Percentiles rank a stretch among this genome's conserved stretches.
These are phyloP conservation scores for Baronia brevicornis DNA, from an alignment of 2,888 invertebrate genomes.

Conservation along the genomic window DNA sequence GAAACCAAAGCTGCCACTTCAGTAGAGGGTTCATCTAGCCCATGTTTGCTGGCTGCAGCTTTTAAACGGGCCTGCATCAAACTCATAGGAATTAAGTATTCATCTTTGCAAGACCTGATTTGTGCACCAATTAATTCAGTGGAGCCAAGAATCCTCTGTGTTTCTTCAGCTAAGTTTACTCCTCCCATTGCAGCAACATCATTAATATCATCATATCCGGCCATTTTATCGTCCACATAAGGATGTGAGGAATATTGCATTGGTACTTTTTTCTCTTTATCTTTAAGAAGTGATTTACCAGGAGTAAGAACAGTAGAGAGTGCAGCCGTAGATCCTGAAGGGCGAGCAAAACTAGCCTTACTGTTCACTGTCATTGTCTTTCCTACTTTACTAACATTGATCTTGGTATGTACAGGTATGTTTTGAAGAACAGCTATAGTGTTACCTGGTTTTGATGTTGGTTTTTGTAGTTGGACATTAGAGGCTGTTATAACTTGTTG, in stretches of 20 bases:
- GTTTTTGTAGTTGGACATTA: conserved; percentile 46
- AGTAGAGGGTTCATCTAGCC: conserved; percentile 87
- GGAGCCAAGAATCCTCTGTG: conserved; percentile 93
- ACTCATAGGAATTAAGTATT: conserved; percentile 86
- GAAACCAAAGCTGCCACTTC: conserved; percentile 94
- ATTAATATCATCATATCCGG: conserved; percentile 96
- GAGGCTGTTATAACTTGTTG: conserved; percentile 36
- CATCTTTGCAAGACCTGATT: conserved; percentile 93
- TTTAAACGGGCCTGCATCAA: conserved; percentile 86
- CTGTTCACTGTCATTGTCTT: conserved; percentile 69
- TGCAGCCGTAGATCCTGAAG: conserved; percentile 37
- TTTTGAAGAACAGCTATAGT: conserved; percentile 62
- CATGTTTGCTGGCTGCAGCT: conserved; percentile 82
- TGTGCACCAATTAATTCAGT: conserved; percentile 93
- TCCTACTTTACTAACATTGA: conserved; percentile 51
- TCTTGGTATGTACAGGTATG: conserved; percentile 57
- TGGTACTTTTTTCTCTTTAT: conserved; percentile 82
- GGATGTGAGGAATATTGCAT: conserved; percentile 43
- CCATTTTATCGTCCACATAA: conserved; percentile 70
- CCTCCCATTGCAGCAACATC: conserved; percentile 99
- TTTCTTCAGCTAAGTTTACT: conserved; percentile 97
- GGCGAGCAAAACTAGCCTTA: conserved; percentile 47
- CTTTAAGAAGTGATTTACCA: conserved; percentile 80
- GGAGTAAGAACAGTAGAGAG: conserved; percentile 56
- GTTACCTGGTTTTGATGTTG: conserved; percentile 37